Base-by-base conservation (phyloP, 2,888 invertebrate species). In the Macroteleia sp. region DNA sequence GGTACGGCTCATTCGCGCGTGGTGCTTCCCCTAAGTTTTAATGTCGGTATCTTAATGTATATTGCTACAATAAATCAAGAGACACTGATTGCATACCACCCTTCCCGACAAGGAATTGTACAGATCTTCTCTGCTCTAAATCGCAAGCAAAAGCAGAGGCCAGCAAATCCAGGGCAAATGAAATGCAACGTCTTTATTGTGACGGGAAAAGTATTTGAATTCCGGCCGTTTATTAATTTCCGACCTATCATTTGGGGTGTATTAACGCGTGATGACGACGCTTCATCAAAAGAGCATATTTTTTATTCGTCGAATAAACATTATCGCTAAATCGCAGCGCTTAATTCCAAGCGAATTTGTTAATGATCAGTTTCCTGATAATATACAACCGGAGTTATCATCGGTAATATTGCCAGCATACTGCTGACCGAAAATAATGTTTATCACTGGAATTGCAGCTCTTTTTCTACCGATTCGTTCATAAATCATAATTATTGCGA, bases 21-120 rank as follows among this genome's bases (percentile, higher is more conserved):
- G 87, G 86, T 85, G 86, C 87, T 89, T 91, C 90, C 89, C 87
- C 90, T 87, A 77, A 89, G 90, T 91, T 91, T 91, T 91, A 91
- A 91, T 90, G 90, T 88, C 87, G 89, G 89, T 91, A 91, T 91
- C 91, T 91, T 91, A 91, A 91, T 91, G 90, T 91, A 90, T 90
- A 91, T 91, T 91, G 90, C 90, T 84, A 80, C 89, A 86, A 91
- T 91, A 91, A 91, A 91, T 91, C 91, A 91, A 67, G 86, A 86
- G 85, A 84, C 90, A 89, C 91, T 91, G 91, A 91, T 91, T 91
- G 90, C 89, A 87, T 88, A 86, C 83, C 85, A 86, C 87, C 87
- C 87, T 70, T 41, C 62, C 8, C 34, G 62, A 39, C 30, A 62
- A 54, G 46, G 32, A 50, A 57, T 50, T 42, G 56, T 30, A 30